phyloP scores from a whole-genome alignment of 2,113 vertebrate species.

The Heliornis fulica region DNA sequence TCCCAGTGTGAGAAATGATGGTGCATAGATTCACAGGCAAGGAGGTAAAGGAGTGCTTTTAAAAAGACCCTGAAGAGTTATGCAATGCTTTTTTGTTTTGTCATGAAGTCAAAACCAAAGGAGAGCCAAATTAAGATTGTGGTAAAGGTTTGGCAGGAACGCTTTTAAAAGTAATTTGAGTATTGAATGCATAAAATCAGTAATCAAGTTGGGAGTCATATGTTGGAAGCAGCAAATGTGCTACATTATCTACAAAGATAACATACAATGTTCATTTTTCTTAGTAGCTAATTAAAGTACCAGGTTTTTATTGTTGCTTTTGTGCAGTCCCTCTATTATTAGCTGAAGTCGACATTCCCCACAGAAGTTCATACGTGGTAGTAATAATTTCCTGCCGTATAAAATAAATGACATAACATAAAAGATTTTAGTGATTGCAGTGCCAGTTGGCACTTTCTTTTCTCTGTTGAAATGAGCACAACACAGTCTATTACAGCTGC shows the following conservation, averaged over 20 bases:
- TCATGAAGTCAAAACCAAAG: not conserved
- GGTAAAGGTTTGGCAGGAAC: not conserved
- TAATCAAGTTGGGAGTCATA: not conserved
- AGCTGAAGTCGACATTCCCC: conserved; percentile 61
- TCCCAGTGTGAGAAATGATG: not conserved
- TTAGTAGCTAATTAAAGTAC: conserved; percentile 26
- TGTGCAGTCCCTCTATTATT: conserved; percentile 49
- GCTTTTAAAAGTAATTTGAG: not conserved
- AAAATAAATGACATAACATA: conserved; percentile 57
- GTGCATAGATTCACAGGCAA: not conserved
- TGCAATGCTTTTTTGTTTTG: not conserved
- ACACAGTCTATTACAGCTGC: conserved; percentile 8
- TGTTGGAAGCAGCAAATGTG: not conserved
- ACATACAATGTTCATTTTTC: not conserved
- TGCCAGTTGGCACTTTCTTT: conserved; percentile 11
- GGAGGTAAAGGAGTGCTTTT: not conserved
- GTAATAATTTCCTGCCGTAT: conserved; percentile 56
- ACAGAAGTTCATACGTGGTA: conserved; percentile 57
- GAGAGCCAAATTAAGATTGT: not conserved
- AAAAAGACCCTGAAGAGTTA: not conserved
- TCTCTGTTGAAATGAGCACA: not conserved
- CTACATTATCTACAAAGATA: conserved; percentile 20
- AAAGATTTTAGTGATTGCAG: conserved; percentile 50
- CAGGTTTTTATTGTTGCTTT: conserved; percentile 23
- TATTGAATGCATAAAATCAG: not conserved